Conservation (phyloP, 2,113 vertebrate genomes). For the Thryonomys swinderianus region DNA sequence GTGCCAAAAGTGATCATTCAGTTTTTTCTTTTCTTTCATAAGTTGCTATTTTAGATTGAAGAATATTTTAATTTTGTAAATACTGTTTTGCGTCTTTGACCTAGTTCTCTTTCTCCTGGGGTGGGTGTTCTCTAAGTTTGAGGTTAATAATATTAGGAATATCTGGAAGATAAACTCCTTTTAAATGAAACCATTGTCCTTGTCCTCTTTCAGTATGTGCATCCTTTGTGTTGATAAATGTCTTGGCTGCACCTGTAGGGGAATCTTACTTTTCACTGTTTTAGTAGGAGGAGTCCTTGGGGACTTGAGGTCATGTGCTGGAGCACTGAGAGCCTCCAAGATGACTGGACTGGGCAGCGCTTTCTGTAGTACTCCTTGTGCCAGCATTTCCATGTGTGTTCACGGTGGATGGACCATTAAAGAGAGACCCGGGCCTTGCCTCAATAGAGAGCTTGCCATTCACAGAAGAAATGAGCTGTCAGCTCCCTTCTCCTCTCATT, state of each 20-base stretch:
- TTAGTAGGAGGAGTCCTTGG: background rate
- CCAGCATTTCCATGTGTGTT: background rate
- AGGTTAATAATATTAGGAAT: conserved; percentile 48
- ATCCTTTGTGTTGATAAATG: background rate
- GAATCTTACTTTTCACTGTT: background rate
- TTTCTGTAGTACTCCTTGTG: background rate
- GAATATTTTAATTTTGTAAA: conserved; percentile 72
- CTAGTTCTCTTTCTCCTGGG: conserved; percentile 59
- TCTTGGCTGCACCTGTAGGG: background rate
- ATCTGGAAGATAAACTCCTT: conserved; percentile 49
- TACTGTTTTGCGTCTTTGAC: conserved; percentile 61
- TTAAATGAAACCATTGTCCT: background rate
- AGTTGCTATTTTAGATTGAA: conserved; percentile 66
- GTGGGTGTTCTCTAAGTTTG: background rate
- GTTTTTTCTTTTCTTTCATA: conserved; percentile 54
- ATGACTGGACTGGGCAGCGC: background rate
- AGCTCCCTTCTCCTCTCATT: conserved; percentile 38
- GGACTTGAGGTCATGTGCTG: background rate
- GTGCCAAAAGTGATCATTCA: conserved; percentile 64
- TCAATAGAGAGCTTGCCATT: background rate
- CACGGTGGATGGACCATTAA: background rate
- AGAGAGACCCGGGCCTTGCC: background rate
- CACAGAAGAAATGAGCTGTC: conserved; percentile 55
- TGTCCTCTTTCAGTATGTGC: background rate
- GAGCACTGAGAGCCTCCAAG: background rate